A percentile compares a stretch with the other conserved stretches of the same genome.
phyloP scores from a whole-genome alignment of 2,888 invertebrate genomes.

The Chesias legatella region DNA sequence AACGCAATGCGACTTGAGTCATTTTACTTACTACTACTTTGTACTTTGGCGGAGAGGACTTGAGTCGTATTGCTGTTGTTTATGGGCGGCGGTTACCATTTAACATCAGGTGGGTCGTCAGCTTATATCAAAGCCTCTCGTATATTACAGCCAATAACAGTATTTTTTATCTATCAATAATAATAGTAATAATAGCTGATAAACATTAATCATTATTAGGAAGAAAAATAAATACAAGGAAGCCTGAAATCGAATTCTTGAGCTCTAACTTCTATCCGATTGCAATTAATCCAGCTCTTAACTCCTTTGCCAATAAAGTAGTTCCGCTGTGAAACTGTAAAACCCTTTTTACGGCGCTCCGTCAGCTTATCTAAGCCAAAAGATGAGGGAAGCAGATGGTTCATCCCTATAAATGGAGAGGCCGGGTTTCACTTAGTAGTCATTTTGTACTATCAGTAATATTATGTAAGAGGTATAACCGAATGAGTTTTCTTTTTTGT shows the following conservation, averaged over 20 bases:
- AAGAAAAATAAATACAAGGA: constrained; percentile 18
- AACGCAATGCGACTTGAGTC: not conserved
- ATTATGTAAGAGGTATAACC: too few relatives aligned
- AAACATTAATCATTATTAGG: too few relatives aligned
- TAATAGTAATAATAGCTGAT: too few relatives aligned
- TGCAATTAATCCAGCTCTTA: constrained; percentile 51
- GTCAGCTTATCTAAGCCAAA: constrained; percentile 26
- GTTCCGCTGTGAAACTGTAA: constrained; percentile 42
- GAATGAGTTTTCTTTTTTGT: too few relatives aligned
- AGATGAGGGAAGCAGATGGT: not conserved
- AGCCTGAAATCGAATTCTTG: constrained; percentile 14
- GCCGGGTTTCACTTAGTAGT: not conserved
- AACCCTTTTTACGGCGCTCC: constrained; percentile 44
- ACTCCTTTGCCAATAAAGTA: constrained; percentile 54
- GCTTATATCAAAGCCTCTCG: too few relatives aligned
- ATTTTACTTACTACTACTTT: too few relatives aligned
- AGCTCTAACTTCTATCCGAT: constrained; percentile 33
- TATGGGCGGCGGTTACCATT: too few relatives aligned
- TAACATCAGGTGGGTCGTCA: too few relatives aligned
- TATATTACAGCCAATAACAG: too few relatives aligned
- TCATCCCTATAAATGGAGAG: not conserved
- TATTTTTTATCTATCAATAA: too few relatives aligned
- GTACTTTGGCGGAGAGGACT: too few relatives aligned
- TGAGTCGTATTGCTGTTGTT: too few relatives aligned
- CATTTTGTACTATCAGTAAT: not conserved